Evolutionary conservation across 2,113 vertebrate genomes (phyloP), one percentile per base, ranked within the genome.

Genomic region (Gadus chalcogrammus): DNA sequence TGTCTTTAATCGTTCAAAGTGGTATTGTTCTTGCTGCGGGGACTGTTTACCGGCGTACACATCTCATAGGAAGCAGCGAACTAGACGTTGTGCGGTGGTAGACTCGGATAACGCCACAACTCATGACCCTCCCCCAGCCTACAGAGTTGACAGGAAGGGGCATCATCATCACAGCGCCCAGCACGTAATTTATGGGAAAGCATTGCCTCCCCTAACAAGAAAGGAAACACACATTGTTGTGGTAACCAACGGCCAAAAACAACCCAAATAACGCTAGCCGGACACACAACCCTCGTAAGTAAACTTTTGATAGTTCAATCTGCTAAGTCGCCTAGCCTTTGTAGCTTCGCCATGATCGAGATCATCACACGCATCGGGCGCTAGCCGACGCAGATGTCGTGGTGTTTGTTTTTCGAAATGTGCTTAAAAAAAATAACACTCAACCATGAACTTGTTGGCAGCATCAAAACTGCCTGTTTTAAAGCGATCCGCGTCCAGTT

Each of bases 351-450:
- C 86, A 88, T 81, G 35, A 56, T 58, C 4, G 66, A 38, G 75
- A 71, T 77, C 18, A 84, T 71, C 86, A 78, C 69, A 17, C 74
- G 67, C 79, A 2, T 75, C 84, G 82, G 86, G 86, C 79, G 84
- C 83, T 80, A 69, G 53, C 70, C 74, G 69, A 74, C 84, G 82
- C 82, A 79, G 75, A 80, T 63, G 80, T 88, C 85, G 83, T 72
- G 78, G 38, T 77, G 74, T 74, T 70, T 73, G 69, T 35, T 35
- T 35, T 35, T 4, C 6, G 31, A 35, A 35, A 35, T 35, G 31
- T 35, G 31, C 4, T 35, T 35, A 35, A 35, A 35, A 35, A 35
- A 35, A 35, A 35, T 3, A 5, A 35, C 6, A 35, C 4, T 3
- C 6, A 35, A 35, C 31, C 31, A 5, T 35, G 31, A 35, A 35